phyloP scores from a whole-genome alignment of 2,888 invertebrate species.

The Athripsodes cinereus region DNA sequence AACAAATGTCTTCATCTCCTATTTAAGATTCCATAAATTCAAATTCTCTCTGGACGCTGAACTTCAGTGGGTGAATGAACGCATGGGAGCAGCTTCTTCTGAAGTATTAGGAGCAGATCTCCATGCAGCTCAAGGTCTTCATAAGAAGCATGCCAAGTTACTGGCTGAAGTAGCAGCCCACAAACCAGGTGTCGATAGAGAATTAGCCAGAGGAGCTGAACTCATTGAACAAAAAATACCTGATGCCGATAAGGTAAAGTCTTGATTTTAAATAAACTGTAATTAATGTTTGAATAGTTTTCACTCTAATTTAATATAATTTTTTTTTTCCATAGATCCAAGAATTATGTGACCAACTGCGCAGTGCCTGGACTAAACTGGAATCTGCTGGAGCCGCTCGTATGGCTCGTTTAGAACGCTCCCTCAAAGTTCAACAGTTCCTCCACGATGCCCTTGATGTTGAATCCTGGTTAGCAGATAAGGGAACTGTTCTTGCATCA shows the following conservation, averaged over 20 bases:
- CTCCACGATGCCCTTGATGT: constrained; percentile 87
- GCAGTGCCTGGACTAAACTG: constrained; percentile 68
- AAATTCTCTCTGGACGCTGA: constrained; percentile 90
- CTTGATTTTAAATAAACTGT: background rate
- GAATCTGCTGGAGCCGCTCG: constrained; percentile 65
- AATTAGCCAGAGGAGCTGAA: constrained; percentile 69
- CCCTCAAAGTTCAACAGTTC: constrained; percentile 86
- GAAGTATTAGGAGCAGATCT: constrained; percentile 75
- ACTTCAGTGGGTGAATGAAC: constrained; percentile 92
- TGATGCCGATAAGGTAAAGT: constrained; percentile 64
- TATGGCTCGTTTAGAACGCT: constrained; percentile 73
- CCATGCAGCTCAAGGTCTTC: constrained; percentile 84
- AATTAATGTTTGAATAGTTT: background rate
- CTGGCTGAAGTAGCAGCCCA: constrained; percentile 85
- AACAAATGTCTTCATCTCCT: background rate
- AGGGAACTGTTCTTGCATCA: constrained; percentile 72
- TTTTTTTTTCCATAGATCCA: constrained; percentile 51
- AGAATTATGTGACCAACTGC: constrained; percentile 65
- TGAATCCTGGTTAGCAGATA: constrained; percentile 89
- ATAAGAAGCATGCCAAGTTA: constrained; percentile 92
- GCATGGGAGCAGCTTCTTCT: constrained; percentile 72
- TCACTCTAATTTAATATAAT: background rate
- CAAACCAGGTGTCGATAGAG: constrained; percentile 76
- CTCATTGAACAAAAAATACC: constrained; percentile 75
- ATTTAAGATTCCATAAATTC: constrained; percentile 76